Evolutionary conservation across 2,797 vertebrate genomes (phyloP).

Genomic region (Crenuchus spilurus): DNA sequence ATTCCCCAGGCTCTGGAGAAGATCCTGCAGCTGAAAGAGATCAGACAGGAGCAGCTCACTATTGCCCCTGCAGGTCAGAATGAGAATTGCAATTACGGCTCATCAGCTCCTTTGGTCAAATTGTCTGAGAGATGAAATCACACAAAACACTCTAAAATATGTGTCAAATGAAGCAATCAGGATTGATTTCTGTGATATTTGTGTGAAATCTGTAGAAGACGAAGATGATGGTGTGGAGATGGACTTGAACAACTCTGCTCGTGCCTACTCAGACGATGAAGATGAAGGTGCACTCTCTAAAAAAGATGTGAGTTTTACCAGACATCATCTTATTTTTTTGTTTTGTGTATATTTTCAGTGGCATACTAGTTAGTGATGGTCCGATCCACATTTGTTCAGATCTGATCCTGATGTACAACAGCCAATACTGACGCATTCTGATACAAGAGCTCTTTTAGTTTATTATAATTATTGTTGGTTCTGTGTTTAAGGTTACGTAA

Average conservation of each 20-base stretch:
- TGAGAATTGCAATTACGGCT: background rate
- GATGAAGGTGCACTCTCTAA: conserved; percentile 82
- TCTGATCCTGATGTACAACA: too few relatives aligned
- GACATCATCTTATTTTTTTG: background rate
- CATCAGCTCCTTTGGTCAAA: too few relatives aligned
- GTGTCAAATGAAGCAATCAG: too few relatives aligned
- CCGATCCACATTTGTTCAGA: too few relatives aligned
- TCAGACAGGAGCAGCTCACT: conserved; percentile 88
- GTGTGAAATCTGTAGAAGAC: conserved; percentile 64
- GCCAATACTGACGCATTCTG: too few relatives aligned
- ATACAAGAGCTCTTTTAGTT: too few relatives aligned
- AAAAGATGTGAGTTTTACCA: conserved; percentile 79
- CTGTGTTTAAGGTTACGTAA: too few relatives aligned
- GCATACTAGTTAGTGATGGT: too few relatives aligned
- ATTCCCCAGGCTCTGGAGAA: conserved; percentile 94
- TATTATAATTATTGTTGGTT: too few relatives aligned
- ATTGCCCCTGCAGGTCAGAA: conserved; percentile 70
- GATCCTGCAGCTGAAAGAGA: conserved; percentile 94
- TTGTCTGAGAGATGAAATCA: background rate
- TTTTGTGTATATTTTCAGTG: too few relatives aligned
- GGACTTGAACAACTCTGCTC: conserved; percentile 70
- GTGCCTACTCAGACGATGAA: conserved; percentile 81
- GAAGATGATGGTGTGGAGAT: conserved; percentile 78
- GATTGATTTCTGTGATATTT: background rate
- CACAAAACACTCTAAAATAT: background rate